Conservation (phyloP, 2,797 vertebrate species). For the Eupleurogrammus muticus region DNA sequence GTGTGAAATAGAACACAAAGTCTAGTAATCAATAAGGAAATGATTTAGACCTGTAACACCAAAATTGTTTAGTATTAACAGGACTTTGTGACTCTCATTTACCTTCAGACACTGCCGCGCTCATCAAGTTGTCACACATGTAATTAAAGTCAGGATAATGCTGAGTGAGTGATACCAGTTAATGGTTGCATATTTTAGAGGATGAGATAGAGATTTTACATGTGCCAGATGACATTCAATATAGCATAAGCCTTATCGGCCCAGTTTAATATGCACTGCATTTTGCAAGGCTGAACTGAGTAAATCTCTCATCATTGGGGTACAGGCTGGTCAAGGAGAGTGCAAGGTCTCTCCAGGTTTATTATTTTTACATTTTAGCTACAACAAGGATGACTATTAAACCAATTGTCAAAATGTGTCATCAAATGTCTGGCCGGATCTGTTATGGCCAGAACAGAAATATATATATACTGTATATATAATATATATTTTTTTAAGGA, state of each 20-base stretch:
- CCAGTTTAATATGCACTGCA: constrained; percentile 62
- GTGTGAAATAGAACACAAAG: constrained; percentile 84
- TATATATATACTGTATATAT: no score
- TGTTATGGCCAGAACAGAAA: no score
- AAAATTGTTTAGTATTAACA: constrained; percentile 70
- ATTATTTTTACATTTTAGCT: constrained; percentile 1
- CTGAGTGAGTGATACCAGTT: constrained; percentile 79
- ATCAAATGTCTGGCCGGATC: accelerated
- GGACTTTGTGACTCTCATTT: constrained; percentile 72
- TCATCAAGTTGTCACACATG: constrained; percentile 76
- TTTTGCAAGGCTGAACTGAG: constrained; percentile 53
- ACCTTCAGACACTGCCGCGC: constrained; percentile 70
- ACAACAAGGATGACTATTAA: neutral
- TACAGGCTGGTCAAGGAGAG: constrained; percentile 67
- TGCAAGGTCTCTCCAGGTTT: constrained; percentile 57
- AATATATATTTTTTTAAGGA: no score
- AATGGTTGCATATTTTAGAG: constrained; percentile 72
- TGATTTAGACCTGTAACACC: constrained; percentile 71
- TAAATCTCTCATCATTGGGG: constrained; percentile 50
- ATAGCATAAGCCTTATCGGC: constrained; percentile 70
- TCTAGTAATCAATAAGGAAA: constrained; percentile 82
- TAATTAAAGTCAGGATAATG: constrained; percentile 81
- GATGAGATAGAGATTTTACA: constrained; percentile 76
- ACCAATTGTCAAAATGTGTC: neutral
- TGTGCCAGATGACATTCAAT: constrained; percentile 77